Conservation (phyloP, 2,888 invertebrate species). For the Cryptocheilus praepositus region DNA sequence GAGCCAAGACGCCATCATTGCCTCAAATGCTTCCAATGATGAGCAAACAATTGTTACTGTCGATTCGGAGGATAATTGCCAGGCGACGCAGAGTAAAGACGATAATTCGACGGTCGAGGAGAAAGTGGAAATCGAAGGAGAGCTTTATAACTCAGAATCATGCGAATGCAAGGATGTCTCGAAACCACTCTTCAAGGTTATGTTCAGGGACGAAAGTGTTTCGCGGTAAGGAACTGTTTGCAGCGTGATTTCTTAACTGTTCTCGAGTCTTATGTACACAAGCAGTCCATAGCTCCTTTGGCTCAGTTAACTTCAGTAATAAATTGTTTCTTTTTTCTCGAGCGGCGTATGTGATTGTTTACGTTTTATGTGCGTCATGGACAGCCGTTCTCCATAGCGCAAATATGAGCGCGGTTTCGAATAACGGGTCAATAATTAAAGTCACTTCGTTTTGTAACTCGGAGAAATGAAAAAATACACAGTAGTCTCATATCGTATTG, state of each 20-base stretch:
- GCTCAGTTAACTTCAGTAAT: no score
- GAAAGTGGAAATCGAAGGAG: constrained; percentile 4
- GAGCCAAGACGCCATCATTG: constrained; percentile 44
- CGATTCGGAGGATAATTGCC: constrained; percentile 30
- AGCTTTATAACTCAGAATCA: not conserved
- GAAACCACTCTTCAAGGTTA: constrained; percentile 65
- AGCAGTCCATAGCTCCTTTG: no score
- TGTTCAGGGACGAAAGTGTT: constrained; percentile 62
- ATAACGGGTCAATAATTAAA: no score
- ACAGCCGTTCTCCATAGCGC: no score
- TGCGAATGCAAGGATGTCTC: constrained; percentile 14
- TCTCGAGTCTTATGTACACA: constrained; percentile 6
- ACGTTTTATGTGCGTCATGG: not conserved
- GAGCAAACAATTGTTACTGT: constrained; percentile 21
- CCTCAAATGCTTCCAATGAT: constrained; percentile 29
- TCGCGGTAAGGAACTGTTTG: constrained; percentile 58
- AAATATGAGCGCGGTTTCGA: no score
- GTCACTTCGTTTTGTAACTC: no score
- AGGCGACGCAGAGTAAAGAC: not conserved
- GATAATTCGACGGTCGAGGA: constrained; percentile 9
- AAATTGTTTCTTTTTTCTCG: no score
- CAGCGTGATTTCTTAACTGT: not conserved
- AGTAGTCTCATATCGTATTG: no score
- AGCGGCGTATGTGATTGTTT: constrained; percentile 11
- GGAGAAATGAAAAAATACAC: no score